Evolutionary conservation across 2,888 invertebrate genomes (phyloP).

Genomic region (Folsomia manolachei): DNA sequence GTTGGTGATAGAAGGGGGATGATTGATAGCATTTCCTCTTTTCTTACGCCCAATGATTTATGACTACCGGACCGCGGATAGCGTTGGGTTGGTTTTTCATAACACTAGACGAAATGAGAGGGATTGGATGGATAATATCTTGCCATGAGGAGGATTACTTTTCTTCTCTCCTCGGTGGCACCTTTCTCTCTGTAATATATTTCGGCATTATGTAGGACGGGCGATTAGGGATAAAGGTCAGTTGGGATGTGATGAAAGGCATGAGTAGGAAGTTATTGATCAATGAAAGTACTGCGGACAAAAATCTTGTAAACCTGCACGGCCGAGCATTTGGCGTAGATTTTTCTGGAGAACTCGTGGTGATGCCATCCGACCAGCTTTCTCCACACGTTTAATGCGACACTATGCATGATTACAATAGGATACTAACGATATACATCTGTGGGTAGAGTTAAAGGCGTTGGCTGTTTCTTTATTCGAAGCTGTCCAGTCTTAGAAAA

Average conservation of each 20-base stretch:
- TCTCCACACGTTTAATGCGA: too few species aligned
- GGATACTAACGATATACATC: too few species aligned
- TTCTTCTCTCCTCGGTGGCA: not conserved
- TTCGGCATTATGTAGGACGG: not conserved
- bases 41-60: conserved; percentile 39
- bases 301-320: too few species aligned
- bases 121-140: not conserved
- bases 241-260: too few species aligned
- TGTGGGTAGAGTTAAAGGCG: too few species aligned
- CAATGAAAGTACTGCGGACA: not conserved
- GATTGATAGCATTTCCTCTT: conserved; percentile 46
- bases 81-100: too few species aligned
- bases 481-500: too few species aligned
- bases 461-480: too few species aligned
- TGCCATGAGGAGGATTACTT: not conserved
- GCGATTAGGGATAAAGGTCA: not conserved
- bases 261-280: not conserved
- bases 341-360: too few species aligned
- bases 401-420: too few species aligned
- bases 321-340: too few species aligned
- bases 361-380: too few species aligned
- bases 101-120: not conserved
- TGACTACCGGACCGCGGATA: conserved; percentile 27
- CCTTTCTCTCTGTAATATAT: not conserved
- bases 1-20: conserved; percentile 40